These are phyloP conservation scores for Branchinecta lynchi DNA, from an alignment of 1,140 invertebrate species.

Conservation along the genomic window DNA sequence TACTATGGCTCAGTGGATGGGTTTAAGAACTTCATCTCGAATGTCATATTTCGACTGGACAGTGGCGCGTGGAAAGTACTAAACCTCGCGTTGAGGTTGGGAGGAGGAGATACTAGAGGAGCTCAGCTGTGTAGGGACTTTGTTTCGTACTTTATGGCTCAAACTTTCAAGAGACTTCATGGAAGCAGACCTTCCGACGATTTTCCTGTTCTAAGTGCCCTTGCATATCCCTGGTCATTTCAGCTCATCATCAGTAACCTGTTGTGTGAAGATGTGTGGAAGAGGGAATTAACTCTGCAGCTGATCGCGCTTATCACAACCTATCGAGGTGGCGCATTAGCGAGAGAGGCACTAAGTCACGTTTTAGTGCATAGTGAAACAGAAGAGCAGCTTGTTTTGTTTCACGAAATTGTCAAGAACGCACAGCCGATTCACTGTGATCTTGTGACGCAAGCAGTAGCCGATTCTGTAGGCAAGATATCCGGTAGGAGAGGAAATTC, in stretches of 20 bases:
- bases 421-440: neutral
- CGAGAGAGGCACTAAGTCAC: neutral
- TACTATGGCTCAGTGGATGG: neutral
- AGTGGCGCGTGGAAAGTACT: no score
- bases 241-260: neutral
- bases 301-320: neutral
- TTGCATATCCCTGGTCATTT: neutral
- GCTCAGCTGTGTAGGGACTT: neutral
- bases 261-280: neutral
- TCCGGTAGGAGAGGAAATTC: neutral
- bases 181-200: neutral
- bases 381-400: neutral
- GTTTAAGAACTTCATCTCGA: neutral
- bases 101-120: no score
- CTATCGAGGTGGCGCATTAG: neutral
- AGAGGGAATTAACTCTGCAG: neutral
- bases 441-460: neutral
- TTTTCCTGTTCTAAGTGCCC: neutral
- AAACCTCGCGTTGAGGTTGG: no score
- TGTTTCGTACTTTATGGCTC: neutral
- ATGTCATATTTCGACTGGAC: neutral
- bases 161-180: neutral
- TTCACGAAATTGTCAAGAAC: neutral
- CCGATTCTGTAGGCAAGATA: neutral
- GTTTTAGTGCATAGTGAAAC: neutral